Percentiles rank a stretch among this genome's conserved stretches.
Conservation (phyloP, 2,113 vertebrate genomes). For the Spheniscus mendiculus region DNA sequence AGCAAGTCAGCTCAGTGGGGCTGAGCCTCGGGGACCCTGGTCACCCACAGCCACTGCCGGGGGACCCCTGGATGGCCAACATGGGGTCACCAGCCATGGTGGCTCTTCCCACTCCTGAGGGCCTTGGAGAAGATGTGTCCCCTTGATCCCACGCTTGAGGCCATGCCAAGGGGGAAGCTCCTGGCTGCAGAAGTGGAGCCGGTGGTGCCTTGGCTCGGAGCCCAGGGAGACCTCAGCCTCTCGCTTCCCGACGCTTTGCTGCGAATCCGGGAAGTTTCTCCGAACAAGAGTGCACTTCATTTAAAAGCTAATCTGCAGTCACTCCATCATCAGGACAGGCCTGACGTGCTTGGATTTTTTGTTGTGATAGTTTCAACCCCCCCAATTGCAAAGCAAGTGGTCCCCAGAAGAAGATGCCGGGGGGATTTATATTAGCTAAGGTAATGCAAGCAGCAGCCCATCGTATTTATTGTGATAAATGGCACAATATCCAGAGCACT, state of each 20-base stretch:
- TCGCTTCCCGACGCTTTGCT: neutral
- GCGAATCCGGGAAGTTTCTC: conserved; percentile 1
- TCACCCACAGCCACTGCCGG: neutral
- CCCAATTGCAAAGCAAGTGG: neutral
- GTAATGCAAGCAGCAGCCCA: neutral
- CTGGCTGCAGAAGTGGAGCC: neutral
- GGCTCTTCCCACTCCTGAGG: fast-evolving
- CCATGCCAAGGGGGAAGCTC: neutral
- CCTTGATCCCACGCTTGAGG: neutral
- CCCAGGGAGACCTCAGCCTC: conserved; percentile 3
- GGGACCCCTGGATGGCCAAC: neutral
- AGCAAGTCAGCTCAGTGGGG: neutral
- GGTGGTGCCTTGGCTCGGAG: neutral
- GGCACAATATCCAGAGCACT: conserved; percentile 25
- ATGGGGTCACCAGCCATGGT: fast-evolving
- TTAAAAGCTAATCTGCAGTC: conserved; percentile 38
- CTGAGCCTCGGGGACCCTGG: neutral
- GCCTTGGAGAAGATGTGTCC: neutral
- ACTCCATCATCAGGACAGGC: conserved; percentile 42
- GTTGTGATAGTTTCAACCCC: neutral
- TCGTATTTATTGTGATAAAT: conserved; percentile 52
- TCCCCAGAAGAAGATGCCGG: neutral
- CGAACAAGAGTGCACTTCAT: neutral
- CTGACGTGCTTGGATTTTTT: neutral
- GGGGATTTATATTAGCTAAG: conserved; percentile 25